These are phyloP conservation scores for Semicossyphus pulcher DNA, from an alignment of 2,113 vertebrate species.

Conservation along the genomic window DNA sequence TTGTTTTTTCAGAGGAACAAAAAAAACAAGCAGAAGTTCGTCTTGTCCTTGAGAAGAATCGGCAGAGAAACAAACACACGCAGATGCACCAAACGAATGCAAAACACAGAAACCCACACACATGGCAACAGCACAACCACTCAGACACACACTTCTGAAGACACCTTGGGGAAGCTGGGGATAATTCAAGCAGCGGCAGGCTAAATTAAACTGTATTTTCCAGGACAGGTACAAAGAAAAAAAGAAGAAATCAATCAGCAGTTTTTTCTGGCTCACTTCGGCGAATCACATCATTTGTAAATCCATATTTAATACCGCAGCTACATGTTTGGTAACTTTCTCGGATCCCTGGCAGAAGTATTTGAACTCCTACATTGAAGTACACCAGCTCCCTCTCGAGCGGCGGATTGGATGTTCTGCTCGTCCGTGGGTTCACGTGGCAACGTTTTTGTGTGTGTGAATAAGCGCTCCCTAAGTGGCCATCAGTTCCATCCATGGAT, in stretches of 20 bases:
- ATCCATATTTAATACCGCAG: neutral
- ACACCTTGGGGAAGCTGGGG: conserved; percentile 39
- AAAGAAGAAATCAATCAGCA: conserved; percentile 32
- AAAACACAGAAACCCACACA: conserved; percentile 9
- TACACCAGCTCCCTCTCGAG: neutral
- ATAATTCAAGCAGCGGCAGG: conserved; percentile 42
- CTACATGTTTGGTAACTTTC: conserved; percentile 15
- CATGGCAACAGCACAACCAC: conserved; percentile 11
- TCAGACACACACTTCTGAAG: conserved; percentile 38
- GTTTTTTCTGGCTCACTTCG: conserved; percentile 22
- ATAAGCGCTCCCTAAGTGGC: neutral
- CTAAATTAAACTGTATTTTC: conserved; percentile 46
- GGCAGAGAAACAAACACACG: conserved; percentile 21
- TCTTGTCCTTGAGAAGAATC: conserved; percentile 60
- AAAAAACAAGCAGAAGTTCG: conserved; percentile 22
- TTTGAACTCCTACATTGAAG: conserved; percentile 24
- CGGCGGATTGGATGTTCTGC: conserved; percentile 1
- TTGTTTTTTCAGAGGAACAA: conserved; percentile 29
- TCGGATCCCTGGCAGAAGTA: conserved; percentile 38
- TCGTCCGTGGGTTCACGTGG: neutral
- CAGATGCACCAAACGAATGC: neutral
- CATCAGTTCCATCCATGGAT: neutral
- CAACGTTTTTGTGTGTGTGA: neutral
- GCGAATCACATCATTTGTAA: neutral
- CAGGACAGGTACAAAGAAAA: conserved; percentile 49